Percentiles rank a stretch among this genome's conserved stretches.
Conservation (phyloP, 2,113 vertebrate genomes). For the Macrotus californicus region DNA sequence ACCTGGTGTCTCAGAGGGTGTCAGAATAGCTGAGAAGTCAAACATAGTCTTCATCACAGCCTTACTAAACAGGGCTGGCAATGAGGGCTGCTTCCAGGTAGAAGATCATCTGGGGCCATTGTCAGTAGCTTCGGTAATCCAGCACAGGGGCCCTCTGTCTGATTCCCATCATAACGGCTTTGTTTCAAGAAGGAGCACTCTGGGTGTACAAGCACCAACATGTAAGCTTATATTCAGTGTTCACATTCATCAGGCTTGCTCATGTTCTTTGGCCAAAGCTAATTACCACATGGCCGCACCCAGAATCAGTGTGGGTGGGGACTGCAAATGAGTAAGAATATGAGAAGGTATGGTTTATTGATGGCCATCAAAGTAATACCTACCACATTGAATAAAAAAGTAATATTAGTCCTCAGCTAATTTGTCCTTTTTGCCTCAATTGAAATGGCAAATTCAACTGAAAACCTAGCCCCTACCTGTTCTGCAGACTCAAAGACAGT, state of each 20-base stretch:
- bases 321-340: neutral
- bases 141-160: rapidly evolving
- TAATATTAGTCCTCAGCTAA: neutral
- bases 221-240: neutral
- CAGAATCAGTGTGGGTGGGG: neutral
- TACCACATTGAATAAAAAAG: neutral
- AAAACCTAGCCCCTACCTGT: neutral
- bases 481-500: neutral
- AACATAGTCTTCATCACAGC: neutral
- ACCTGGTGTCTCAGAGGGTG: neutral
- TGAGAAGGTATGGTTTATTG: neutral
- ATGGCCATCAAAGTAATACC: neutral
- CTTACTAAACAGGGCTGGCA: neutral
- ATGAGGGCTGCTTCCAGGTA: no score
- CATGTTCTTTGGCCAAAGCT: neutral
- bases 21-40: neutral
- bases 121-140: no score
- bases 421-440: neutral
- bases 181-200: neutral
- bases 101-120: neutral
- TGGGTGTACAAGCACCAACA: neutral
- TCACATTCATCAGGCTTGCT: neutral
- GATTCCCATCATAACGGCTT: neutral
- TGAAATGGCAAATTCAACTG: neutral
- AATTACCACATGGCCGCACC: neutral